Evolutionary conservation across 2,797 vertebrate genomes (phyloP), one percentile per base, ranked within the genome.

Genomic region (Amazonetta brasiliensis): DNA sequence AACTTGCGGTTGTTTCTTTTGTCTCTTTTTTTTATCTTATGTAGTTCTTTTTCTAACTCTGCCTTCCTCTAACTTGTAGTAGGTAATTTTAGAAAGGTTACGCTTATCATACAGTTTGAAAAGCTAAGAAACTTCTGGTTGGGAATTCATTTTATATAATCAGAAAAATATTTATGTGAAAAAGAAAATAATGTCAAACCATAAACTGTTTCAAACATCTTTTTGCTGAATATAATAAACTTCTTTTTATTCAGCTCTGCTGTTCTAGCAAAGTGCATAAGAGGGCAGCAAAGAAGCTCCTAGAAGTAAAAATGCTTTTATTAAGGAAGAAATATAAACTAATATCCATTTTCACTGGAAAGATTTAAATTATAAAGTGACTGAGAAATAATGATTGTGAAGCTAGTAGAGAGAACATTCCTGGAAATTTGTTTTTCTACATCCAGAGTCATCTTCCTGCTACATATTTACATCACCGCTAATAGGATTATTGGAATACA

Each of bases 241-340:
- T 55, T 81, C 6, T n/a, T 77, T 76, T 64, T 31, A 12, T 89
- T 84, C 31, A 67, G 9, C 30, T 66, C 50, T 93, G 86, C 55
- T 97, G 56, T 95, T 93, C 94, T 74, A 31, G 31, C 41, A 12
- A 74, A 76, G 91, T 62, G 17, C 97, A 87, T 84, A 94, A 98
- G 98, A 97, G 97, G 98, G 98, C 98, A 97, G 97, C 95, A 98
- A 84, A 98, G 95, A 97, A 97, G 68, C 91, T 98, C 73, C 31
- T 69, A 87, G 68, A 74, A 94, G 52, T 79, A 54, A 44, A 84
- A 82, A 11, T 46, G 9, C 16, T 71, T 87, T 60, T 74, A 39
- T 62, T 87, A 81, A 44, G 52, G 80, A 83, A 80, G 62, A 63
- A 90, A 75, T 90, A 74, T 7, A 75, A 55, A 60, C 18, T 90